These are phyloP conservation scores for Pseudomyrmex sp. DNA, from an alignment of 1,140 invertebrate genomes.

Conservation along the genomic window DNA sequence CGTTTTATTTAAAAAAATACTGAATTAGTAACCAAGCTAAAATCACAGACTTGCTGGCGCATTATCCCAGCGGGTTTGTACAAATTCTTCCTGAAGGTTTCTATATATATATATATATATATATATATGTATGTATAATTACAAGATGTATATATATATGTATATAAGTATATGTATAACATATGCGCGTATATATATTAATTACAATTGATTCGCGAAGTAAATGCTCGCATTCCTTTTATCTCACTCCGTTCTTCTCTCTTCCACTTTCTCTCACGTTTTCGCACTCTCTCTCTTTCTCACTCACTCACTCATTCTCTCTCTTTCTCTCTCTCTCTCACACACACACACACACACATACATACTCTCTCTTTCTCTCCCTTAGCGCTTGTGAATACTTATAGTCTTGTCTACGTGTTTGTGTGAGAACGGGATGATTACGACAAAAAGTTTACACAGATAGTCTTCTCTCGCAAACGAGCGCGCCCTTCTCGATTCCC, in stretches of 20 bases:
- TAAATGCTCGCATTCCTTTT: constrained; percentile 62
- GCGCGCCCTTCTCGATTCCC: constrained; percentile 10
- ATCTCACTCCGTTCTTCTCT: background rate
- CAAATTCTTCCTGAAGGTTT: constrained; percentile 85
- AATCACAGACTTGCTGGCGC: constrained; percentile 84
- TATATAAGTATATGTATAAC: constrained; percentile 66
- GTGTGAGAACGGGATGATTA: constrained; percentile 8
- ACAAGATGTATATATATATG: constrained; percentile 65
- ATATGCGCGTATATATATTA: constrained; percentile 72
- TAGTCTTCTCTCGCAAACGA: background rate
- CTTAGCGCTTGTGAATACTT: constrained; percentile 11
- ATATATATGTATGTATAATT: constrained; percentile 68
- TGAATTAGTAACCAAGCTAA: constrained; percentile 85
- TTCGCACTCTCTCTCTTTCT: background rate
- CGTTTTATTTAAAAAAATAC: constrained; percentile 85
- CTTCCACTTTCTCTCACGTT: constrained; percentile 31
- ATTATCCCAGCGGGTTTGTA: constrained; percentile 81
- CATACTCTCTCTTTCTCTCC: background rate
- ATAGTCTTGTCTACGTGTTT: constrained; percentile 6
- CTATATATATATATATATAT: constrained; percentile 70
- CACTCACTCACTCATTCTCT: too few species aligned
- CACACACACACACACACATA: background rate
- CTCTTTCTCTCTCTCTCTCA: background rate
- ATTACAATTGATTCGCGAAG: constrained; percentile 80
- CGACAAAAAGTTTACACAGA: background rate